These are phyloP conservation scores for Menidia menidia DNA, from an alignment of 2,797 vertebrate species.

Conservation along the genomic window DNA sequence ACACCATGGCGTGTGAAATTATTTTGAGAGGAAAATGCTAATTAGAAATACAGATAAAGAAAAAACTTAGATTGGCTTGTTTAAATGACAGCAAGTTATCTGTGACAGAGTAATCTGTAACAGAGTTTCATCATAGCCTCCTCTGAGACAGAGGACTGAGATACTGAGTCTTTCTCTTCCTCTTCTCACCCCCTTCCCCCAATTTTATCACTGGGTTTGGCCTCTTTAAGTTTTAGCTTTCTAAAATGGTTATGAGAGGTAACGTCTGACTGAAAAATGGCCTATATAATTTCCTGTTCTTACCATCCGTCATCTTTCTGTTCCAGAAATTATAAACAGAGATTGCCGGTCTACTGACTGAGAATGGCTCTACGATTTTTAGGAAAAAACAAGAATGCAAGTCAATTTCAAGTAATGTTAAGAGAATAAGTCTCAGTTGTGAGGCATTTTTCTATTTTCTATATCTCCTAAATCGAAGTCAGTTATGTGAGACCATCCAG, in stretches of 20 bases:
- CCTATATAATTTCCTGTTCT: background rate
- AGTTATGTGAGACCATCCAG: too few species aligned
- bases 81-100: constrained; percentile 34
- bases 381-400: too few species aligned
- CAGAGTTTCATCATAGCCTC: constrained; percentile 12
- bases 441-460: too few species aligned
- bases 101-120: constrained; percentile 10
- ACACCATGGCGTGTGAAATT: background rate
- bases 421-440: constrained; percentile 9
- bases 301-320: constrained; percentile 1
- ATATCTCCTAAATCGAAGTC: too few species aligned
- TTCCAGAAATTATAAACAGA: constrained; percentile 15
- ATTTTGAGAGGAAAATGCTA: background rate
- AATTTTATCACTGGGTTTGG: constrained; percentile 27
- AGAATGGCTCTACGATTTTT: background rate
- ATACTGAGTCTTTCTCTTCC: constrained; percentile 24
- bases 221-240: constrained; percentile 23
- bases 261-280: constrained; percentile 39
- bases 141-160: constrained; percentile 26
- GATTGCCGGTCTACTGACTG: background rate
- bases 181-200: constrained; percentile 31
- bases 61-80: constrained; percentile 3
- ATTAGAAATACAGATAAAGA: background rate
- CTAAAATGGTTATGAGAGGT: constrained; percentile 34
- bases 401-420: background rate